These are phyloP conservation scores for Ctenomys sociabilis DNA, from an alignment of 2,113 vertebrate species.

Conservation along the genomic window DNA sequence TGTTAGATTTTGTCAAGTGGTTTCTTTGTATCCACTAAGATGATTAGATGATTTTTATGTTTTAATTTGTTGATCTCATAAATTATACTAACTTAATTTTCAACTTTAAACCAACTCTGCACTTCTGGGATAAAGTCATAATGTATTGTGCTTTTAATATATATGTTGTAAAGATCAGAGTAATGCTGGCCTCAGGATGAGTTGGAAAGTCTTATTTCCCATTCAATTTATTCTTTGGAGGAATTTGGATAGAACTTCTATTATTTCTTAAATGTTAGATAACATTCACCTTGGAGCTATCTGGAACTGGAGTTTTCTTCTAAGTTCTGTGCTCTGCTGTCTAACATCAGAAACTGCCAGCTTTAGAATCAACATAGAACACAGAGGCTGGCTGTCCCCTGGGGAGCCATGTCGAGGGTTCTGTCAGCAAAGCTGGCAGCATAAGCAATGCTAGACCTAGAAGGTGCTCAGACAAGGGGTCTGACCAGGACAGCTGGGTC, in stretches of 20 bases:
- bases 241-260: background rate
- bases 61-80: background rate
- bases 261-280: background rate
- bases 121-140: background rate
- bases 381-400: background rate
- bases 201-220: background rate
- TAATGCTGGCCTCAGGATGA: background rate
- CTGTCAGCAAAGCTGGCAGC: background rate
- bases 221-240: background rate
- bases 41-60: background rate
- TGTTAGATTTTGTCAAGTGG: background rate
- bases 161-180: background rate
- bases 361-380: background rate
- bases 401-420: background rate
- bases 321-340: too few relatives aligned
- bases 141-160: background rate
- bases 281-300: background rate
- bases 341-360: too few relatives aligned
- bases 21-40: background rate
- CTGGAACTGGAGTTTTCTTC: background rate
- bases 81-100: slow-evolving; percentile 24
- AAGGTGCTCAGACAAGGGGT: background rate
- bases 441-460: background rate
- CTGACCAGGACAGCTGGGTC: background rate
- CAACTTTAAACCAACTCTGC: background rate